Conservation (phyloP, 2,113 vertebrate genomes). For the Albula glossodonta region DNA sequence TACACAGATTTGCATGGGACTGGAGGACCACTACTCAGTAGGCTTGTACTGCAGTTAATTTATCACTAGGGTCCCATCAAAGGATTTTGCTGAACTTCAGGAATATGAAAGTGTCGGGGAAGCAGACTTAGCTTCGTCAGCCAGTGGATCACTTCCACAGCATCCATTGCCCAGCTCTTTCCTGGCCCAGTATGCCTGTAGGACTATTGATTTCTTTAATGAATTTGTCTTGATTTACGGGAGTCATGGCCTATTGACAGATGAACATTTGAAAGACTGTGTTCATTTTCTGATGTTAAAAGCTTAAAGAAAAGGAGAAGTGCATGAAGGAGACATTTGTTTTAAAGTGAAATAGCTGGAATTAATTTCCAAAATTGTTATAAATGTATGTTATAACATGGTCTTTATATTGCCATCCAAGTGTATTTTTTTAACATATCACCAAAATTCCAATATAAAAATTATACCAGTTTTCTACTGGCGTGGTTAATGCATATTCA, state of each 20-base stretch:
- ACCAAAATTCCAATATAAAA: neutral
- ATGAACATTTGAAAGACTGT: slow-evolving; percentile 60
- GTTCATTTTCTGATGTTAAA: slow-evolving; percentile 66
- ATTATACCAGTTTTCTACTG: no score
- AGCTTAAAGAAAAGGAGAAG: slow-evolving; percentile 54
- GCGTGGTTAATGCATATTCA: no score
- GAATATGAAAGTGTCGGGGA: neutral
- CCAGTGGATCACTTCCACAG: neutral
- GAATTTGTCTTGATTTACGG: slow-evolving; percentile 68
- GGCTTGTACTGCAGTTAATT: neutral
- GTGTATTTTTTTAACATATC: neutral
- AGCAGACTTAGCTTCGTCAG: neutral
- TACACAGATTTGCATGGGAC: neutral
- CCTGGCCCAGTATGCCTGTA: slow-evolving; percentile 40
- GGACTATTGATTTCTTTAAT: slow-evolving; percentile 68
- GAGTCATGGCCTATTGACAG: slow-evolving; percentile 60
- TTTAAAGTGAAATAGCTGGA: slow-evolving; percentile 55
- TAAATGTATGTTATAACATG: no score
- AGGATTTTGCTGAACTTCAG: neutral
- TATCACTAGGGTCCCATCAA: neutral
- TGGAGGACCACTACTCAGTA: neutral
- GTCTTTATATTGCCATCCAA: no score
- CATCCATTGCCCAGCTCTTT: neutral
- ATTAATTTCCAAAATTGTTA: neutral
- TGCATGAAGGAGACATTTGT: slow-evolving; percentile 54